A percentile compares a stretch with the other conserved stretches of the same genome.
Evolutionary conservation across 1,140 invertebrate species (phyloP).

Genomic region (Dryas iulia): DNA sequence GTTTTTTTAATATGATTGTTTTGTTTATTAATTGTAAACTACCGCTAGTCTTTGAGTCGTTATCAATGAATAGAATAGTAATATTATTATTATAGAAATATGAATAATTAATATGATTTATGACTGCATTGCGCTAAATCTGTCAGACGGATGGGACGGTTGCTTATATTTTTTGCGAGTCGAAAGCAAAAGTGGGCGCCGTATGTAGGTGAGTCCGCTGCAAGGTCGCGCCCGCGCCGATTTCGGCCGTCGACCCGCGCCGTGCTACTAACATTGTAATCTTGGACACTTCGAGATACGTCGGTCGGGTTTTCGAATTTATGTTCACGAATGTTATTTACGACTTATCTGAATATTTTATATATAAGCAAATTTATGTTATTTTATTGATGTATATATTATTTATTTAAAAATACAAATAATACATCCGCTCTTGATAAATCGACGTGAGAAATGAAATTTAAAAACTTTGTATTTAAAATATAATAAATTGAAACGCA

Average conservation of each 20-base stretch:
- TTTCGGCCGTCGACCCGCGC: constrained; percentile 66
- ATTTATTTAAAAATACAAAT: too few species aligned
- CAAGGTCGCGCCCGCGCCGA: constrained; percentile 73
- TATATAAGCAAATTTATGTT: neutral
- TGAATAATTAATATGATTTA: neutral
- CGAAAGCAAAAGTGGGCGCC: constrained; percentile 75
- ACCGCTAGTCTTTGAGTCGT: neutral
- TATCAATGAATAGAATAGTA: neutral
- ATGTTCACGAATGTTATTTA: neutral
- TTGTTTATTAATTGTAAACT: neutral
- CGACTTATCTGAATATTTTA: neutral
- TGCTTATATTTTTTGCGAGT: constrained; percentile 66
- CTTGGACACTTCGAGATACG: constrained; percentile 23
- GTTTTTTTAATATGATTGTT: neutral
- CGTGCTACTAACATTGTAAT: constrained; percentile 32
- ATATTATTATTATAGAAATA: neutral
- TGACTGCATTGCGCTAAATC: neutral
- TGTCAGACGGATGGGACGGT: constrained; percentile 10
- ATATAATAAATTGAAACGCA: too few species aligned
- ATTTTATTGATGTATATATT: neutral
- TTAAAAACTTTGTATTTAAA: too few species aligned
- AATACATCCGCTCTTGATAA: neutral
- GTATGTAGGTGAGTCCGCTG: constrained; percentile 73
- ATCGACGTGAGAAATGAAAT: neutral
- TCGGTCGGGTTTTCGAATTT: constrained; percentile 19